Evolutionary conservation across 2,888 invertebrate genomes (phyloP), one percentile per base, ranked within the genome.

Genomic region (Operophtera brumata): DNA sequence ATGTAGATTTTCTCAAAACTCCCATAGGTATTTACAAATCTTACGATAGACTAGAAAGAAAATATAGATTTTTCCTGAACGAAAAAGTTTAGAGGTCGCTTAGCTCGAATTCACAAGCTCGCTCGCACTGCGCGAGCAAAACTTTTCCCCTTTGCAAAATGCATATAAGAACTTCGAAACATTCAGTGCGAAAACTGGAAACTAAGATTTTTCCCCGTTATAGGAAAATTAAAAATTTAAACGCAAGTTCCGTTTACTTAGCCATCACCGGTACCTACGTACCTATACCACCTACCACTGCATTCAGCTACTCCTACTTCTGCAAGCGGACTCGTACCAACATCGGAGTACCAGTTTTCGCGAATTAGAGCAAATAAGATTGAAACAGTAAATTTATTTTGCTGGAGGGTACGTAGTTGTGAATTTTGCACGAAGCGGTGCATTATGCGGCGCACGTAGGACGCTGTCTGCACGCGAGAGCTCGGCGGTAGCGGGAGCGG

Each of bases 361-460:
- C 77, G 79, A 86, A 86, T 83, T 83, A 82, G 82, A 85, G 80
- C 81, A 87, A 87, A 88, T 86, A 86, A 86, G 83, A 85, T 85
- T 84, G 80, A 78, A 80, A 75, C 75, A 81, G 85, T 81, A 84
- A 87, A 87, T 86, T 87, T 82, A 88, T 86, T 86, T 83, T 74
- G 81, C 79, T 73, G 74, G 79, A 73, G 84, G 82, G 83, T 74
- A 70, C 65, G 69, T 84, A 85, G 86, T 86, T 84, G 88, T 86
- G 86, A 89, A 89, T 89, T 87, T 88, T 85, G 84, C 78, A 87
- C 82, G 75, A 82, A 77, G 73, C 70, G 71, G 75, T 81, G 86
- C 84, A 86, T 84, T 90, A 90, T 90, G 84, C 89, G 77, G 84
- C 74, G 86, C 89, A 89, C 89, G 89, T 89, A 87, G 73, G 63